Conservation (phyloP, 2,888 invertebrate genomes). For the Leptinotarsa rubiginosa region DNA sequence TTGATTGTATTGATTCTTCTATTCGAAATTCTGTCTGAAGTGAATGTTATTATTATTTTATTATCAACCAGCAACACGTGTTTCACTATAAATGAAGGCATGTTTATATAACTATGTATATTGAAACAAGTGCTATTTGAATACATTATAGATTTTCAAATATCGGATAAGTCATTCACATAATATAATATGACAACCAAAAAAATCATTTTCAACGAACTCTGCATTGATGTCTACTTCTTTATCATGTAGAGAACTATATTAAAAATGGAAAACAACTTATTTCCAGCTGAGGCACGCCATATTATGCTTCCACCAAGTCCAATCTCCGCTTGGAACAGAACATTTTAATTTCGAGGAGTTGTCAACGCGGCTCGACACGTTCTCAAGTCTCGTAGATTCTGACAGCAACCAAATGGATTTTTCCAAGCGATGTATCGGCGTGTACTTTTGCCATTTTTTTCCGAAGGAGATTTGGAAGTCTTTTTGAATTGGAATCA, state of each 20-base stretch:
- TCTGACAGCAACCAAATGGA: conserved; percentile 14
- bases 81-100: no score
- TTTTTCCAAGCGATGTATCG: background rate
- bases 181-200: no score
- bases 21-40: no score
- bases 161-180: no score
- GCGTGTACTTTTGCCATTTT: background rate
- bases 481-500: background rate
- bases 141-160: no score
- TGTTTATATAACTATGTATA: no score
- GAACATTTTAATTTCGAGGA: conserved; percentile 13
- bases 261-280: background rate
- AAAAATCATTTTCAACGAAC: no score
- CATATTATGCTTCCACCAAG: background rate
- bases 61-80: no score
- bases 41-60: no score
- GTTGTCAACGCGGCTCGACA: conserved; percentile 3
- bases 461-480: background rate
- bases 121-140: no score
- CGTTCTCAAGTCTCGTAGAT: conserved; percentile 6
- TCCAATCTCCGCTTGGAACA: background rate
- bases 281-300: background rate
- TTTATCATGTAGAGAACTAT: background rate
- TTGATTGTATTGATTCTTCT: no score
- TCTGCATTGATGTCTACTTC: no score